A percentile compares a stretch with the other conserved stretches of the same genome.
Evolutionary conservation across 2,888 invertebrate species (phyloP).

Genomic region (Callinectes sapidus): DNA sequence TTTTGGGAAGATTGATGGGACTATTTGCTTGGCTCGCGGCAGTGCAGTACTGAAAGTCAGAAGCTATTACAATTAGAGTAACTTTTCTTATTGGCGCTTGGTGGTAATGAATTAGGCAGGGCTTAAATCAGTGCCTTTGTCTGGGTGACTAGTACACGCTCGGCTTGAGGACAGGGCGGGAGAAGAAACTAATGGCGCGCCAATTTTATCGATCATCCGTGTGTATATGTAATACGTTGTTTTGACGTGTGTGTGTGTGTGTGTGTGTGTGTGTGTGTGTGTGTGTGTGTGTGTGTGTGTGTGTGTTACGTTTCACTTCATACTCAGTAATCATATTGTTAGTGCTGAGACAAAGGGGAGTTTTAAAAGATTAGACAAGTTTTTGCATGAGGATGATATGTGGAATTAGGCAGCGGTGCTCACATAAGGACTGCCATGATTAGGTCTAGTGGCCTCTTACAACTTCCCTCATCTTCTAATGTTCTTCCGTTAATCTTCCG

Average conservation of each 20-base stretch:
- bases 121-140: background rate
- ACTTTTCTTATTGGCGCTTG: background rate
- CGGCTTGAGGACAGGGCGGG: background rate
- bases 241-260: background rate
- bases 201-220: background rate
- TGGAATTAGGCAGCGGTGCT: no score
- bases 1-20: background rate
- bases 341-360: no score
- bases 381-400: no score
- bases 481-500: no score
- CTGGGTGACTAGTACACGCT: background rate
- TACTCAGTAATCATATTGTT: no score
- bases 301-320: background rate
- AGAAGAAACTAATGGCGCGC: background rate
- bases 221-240: background rate
- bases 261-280: constrained; percentile 12
- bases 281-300: constrained; percentile 20
- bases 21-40: background rate
- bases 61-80: background rate
- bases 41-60: background rate
- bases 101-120: background rate
- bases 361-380: no score
- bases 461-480: no score
- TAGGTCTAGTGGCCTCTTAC: no score
- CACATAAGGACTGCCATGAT: no score